Evolutionary conservation across 2,888 invertebrate species (phyloP).

Genomic region (Drosophila anomalata): DNA sequence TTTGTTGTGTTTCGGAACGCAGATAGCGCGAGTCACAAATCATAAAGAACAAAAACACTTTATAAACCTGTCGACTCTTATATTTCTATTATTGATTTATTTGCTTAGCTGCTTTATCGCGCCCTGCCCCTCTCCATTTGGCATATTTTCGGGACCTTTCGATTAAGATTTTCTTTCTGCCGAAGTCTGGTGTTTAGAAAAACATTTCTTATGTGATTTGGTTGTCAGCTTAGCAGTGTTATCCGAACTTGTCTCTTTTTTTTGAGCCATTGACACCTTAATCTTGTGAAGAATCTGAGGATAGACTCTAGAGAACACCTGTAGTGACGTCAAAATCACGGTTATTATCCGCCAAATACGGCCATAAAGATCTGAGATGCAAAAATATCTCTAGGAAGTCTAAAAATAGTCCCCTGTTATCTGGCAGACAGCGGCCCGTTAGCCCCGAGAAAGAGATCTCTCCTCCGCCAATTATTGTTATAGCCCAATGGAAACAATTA

Average conservation of each 20-base stretch:
- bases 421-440: slow-evolving; percentile 28
- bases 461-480: slow-evolving; percentile 58
- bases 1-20: slow-evolving; percentile 20
- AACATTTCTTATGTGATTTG: slow-evolving; percentile 48
- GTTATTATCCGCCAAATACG: no score
- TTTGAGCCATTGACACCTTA: not conserved
- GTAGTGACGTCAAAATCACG: not conserved
- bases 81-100: slow-evolving; percentile 73
- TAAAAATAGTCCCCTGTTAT: slow-evolving; percentile 38
- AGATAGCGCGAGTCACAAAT: slow-evolving; percentile 49
- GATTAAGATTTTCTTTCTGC: slow-evolving; percentile 29
- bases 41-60: slow-evolving; percentile 36
- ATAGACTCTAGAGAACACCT: not conserved
- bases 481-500: slow-evolving; percentile 76
- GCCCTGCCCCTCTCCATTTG: slow-evolving; percentile 15
- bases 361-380: not conserved
- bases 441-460: slow-evolving; percentile 16
- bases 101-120: slow-evolving; percentile 72
- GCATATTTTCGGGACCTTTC: slow-evolving; percentile 18
- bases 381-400: slow-evolving; percentile 16
- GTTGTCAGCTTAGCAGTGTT: slow-evolving; percentile 49
- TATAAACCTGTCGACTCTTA: slow-evolving; percentile 65
- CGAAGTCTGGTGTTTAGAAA: slow-evolving; percentile 37
- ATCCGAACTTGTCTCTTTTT: slow-evolving; percentile 37
- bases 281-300: not conserved